phyloP scores from a whole-genome alignment of 2,888 invertebrate species.

The Andrena bicolor region DNA sequence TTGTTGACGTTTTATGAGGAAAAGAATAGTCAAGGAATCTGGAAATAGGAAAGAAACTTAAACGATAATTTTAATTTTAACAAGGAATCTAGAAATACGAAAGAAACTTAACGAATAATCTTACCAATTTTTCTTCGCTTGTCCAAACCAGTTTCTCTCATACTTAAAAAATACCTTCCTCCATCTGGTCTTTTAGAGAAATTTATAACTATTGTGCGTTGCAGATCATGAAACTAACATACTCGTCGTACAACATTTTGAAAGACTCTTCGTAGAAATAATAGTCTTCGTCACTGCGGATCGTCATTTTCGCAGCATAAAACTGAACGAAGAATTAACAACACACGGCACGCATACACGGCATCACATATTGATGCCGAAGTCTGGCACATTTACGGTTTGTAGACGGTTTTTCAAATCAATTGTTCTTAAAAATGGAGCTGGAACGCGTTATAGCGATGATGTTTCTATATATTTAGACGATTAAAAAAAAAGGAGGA shows the following conservation, averaged over 20 bases:
- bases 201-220: neutral
- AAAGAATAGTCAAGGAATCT: neutral
- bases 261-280: slow-evolving; percentile 19
- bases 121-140: neutral
- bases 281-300: neutral
- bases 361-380: no score
- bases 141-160: no score
- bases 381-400: no score
- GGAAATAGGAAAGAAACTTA: neutral
- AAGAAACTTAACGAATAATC: neutral
- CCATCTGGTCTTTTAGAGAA: neutral
- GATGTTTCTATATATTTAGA: no score
- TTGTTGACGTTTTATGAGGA: neutral
- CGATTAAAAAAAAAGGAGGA: no score
- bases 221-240: slow-evolving; percentile 55
- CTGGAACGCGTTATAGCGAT: no score
- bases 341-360: no score
- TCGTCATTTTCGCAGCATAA: neutral
- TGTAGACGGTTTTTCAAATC: no score
- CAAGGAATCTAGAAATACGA: no score
- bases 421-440: no score
- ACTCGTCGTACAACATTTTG: slow-evolving; percentile 53
- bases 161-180: neutral
- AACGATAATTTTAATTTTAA: no score
- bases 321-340: neutral